Evolutionary conservation across 2,888 invertebrate genomes (phyloP).

Genomic region (Boloria euphrosyne): DNA sequence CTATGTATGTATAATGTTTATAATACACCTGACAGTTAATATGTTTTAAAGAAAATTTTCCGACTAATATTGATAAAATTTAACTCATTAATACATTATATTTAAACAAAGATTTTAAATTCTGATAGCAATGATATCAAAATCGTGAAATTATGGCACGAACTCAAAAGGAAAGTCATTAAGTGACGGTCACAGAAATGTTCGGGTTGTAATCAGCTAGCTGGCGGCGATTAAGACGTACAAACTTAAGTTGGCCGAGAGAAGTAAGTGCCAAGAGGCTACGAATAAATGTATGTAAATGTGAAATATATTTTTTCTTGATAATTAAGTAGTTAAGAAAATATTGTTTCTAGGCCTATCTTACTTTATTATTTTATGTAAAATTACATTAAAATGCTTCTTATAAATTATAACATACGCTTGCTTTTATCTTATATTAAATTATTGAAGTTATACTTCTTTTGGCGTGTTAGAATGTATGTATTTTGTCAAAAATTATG

Average conservation of each 20-base stretch:
- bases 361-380: too few relatives aligned
- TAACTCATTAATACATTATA: neutral
- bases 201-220: constrained; percentile 68
- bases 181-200: constrained; percentile 65
- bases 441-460: too few relatives aligned
- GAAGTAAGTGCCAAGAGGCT: constrained; percentile 52
- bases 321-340: too few relatives aligned
- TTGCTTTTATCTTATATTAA: neutral
- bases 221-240: constrained; percentile 71
- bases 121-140: constrained; percentile 34
- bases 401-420: neutral
- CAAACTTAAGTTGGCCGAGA: constrained; percentile 66
- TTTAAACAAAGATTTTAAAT: neutral
- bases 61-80: too few relatives aligned
- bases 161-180: constrained; percentile 69
- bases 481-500: too few relatives aligned
- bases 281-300: constrained; percentile 22
- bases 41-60: too few relatives aligned
- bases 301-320: constrained; percentile 3
- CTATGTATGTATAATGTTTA: too few relatives aligned
- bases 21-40: too few relatives aligned
- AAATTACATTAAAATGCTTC: too few relatives aligned
- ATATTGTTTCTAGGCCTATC: too few relatives aligned
- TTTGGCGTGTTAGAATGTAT: too few relatives aligned
- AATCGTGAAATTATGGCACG: constrained; percentile 51